Base-by-base conservation (phyloP, 2,888 invertebrate species). In the Pyrochroa serraticornis region DNA sequence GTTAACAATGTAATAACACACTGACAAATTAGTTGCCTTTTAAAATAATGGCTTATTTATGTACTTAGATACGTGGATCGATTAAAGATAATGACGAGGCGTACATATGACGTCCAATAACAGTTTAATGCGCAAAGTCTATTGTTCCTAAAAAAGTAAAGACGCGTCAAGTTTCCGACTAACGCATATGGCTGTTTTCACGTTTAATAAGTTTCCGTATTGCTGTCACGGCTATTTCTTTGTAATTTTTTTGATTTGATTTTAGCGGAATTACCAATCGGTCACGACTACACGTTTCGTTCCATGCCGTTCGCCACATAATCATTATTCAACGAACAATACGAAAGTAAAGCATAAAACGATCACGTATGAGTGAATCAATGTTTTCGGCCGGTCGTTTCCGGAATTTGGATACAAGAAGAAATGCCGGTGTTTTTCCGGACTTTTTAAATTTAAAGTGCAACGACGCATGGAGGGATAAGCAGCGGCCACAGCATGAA, bases 41-140 rank as follows among this genome's bases (percentile, higher is more conserved):
- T 51, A 59, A 39, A 54, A 55, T 54, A 59, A 59, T 55, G 42
- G 54, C 50, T 59, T 54, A 59, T 54, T 59, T 54, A 55, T 50
- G 50, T 58, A 30, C 31, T 39, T 42, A 36, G 35, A 30, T 39
- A 48, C 55, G 33, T 48, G 43, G 39, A 47, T 55, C 37, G 47
- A 55, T 55, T 55, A 55, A 48, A 55, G 31, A 35, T 37, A 55
- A 54, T 54, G 47, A 55, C 43, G 48, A 45, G 22, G 36, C 30
- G 33, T 36, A 42, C 44, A 37, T 52, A 44, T 44, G 36, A 44
- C 33, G 37, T 48, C 44, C 44, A 52, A 43, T 52, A 44, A 44
- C 35, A 14, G 48, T 43, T 10, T 22, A 35, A 10, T 33, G n/a
- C 38, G 36, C 43, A 50, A 30, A 34, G 30, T 43, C 43, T 22